Evolutionary conservation across 92 coral and sea anemone species (phyloP).

Genomic region (Muricea muricata): DNA sequence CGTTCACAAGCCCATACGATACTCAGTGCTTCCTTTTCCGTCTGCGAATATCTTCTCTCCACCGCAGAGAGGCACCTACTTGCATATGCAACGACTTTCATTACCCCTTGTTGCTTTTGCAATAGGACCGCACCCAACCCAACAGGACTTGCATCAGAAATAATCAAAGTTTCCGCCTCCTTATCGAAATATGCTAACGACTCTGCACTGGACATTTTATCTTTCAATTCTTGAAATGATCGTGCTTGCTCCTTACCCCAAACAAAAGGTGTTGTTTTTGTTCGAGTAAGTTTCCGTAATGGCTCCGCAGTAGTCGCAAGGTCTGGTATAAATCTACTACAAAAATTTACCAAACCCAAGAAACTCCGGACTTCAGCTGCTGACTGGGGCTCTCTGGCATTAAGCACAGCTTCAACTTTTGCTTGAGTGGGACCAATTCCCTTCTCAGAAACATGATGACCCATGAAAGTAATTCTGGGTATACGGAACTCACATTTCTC

Average conservation of each 20-base stretch:
- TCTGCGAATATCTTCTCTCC: constrained; percentile 32
- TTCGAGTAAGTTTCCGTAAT: background rate
- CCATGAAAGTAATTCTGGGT: constrained; percentile 63
- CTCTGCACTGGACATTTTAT: constrained; percentile 45
- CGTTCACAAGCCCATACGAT: constrained; percentile 55
- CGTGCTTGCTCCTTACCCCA: constrained; percentile 38
- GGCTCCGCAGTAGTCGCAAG: constrained; percentile 13
- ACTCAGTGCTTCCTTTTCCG: constrained; percentile 43
- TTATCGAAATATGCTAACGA: constrained; percentile 52
- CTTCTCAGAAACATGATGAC: constrained; percentile 51
- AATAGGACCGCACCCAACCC: constrained; percentile 42
- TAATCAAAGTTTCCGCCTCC: constrained; percentile 8
- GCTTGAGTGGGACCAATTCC: constrained; percentile 68
- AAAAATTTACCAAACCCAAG: background rate
- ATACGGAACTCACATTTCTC: constrained; percentile 65
- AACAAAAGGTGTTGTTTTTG: constrained; percentile 21
- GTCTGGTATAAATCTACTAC: constrained; percentile 26
- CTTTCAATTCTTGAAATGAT: constrained; percentile 53
- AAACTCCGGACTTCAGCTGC: constrained; percentile 8
- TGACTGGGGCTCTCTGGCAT: background rate
- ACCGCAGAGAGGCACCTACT: constrained; percentile 25
- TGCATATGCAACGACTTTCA: constrained; percentile 26
- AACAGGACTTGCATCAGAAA: constrained; percentile 38
- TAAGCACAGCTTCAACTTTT: constrained; percentile 58
- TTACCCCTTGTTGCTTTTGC: constrained; percentile 28